These are phyloP conservation scores for Schmidtea mediterranea DNA, from an alignment of 1,140 invertebrate species.

Conservation along the genomic window DNA sequence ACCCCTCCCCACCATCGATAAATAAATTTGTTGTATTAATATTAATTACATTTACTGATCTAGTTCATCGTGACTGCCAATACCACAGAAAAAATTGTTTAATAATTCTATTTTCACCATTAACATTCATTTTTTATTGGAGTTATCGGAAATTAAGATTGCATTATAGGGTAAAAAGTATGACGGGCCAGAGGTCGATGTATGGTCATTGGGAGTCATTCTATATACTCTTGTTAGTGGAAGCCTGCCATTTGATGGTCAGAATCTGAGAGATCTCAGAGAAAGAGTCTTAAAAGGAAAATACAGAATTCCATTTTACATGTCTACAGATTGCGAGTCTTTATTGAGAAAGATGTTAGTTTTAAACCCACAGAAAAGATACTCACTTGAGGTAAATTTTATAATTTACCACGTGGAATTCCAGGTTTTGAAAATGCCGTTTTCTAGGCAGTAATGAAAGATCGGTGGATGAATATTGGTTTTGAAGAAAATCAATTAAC, in stretches of 20 bases:
- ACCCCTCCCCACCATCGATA: too few relatives aligned
- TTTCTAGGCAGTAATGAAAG: slow-evolving; percentile 27
- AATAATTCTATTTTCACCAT: slow-evolving; percentile 89
- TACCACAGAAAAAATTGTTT: slow-evolving; percentile 64
- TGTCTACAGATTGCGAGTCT: slow-evolving; percentile 78
- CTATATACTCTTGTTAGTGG: slow-evolving; percentile 84
- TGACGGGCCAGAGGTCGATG: slow-evolving; percentile 71
- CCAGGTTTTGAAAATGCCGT: background rate
- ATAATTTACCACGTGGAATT: slow-evolving; percentile 30
- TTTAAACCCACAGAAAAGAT: slow-evolving; percentile 51
- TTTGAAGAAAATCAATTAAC: slow-evolving; percentile 52
- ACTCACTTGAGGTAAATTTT: slow-evolving; percentile 31
- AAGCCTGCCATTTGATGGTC: slow-evolving; percentile 72
- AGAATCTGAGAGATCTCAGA: slow-evolving; percentile 53
- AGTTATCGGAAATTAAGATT: slow-evolving; percentile 81
- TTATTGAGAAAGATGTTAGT: slow-evolving; percentile 72
- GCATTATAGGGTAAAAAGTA: slow-evolving; percentile 70
- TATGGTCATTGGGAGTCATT: slow-evolving; percentile 84
- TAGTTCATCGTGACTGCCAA: slow-evolving; percentile 60
- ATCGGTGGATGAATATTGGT: slow-evolving; percentile 26
- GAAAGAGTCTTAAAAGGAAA: slow-evolving; percentile 62
- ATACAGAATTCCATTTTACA: slow-evolving; percentile 84
- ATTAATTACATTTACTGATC: too few relatives aligned
- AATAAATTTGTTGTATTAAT: too few relatives aligned
- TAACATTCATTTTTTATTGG: slow-evolving; percentile 86